Evolutionary conservation across 2,888 invertebrate species (phyloP).

Genomic region (Cremastobaeus sp.): DNA sequence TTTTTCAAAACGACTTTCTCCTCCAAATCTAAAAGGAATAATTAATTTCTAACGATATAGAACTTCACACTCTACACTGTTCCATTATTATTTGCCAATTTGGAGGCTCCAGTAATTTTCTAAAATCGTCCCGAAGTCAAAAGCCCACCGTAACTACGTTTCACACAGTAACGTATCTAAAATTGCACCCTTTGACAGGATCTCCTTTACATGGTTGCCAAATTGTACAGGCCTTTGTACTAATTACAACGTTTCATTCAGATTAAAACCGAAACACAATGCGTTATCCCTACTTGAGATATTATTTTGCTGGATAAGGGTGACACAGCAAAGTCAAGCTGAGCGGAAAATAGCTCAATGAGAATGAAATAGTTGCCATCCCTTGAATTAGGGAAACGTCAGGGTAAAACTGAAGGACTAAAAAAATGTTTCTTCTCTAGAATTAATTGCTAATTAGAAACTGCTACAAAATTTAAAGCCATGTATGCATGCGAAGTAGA

Average conservation of each 20-base stretch:
- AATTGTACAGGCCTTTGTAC: constrained; percentile 40
- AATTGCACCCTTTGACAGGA: constrained; percentile 47
- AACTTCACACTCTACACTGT: no score
- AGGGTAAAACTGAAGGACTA: constrained; percentile 25
- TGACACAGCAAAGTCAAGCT: constrained; percentile 30
- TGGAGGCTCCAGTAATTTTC: no score
- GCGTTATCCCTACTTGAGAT: constrained; percentile 48
- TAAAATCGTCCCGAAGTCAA: no score
- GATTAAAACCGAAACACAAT: constrained; percentile 49
- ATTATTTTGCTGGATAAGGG: constrained; percentile 40
- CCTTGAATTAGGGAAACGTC: constrained; percentile 3
- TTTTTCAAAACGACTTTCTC: constrained; percentile 6
- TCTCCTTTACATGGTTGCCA: constrained; percentile 41
- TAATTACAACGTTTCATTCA: constrained; percentile 38
- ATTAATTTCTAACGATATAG: no score
- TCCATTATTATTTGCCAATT: no score
- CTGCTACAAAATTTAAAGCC: no score
- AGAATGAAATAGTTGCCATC: constrained; percentile 37
- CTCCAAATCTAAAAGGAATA: no score
- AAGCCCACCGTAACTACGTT: no score
- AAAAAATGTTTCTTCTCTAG: no score
- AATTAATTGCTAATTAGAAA: no score
- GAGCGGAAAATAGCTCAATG: constrained; percentile 41
- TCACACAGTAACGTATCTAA: constrained; percentile 35
- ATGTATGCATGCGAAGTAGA: no score